Percentiles rank a stretch among this genome's conserved stretches.
Evolutionary conservation across 2,888 invertebrate genomes (phyloP).

Genomic region (Ethmia dodecea): DNA sequence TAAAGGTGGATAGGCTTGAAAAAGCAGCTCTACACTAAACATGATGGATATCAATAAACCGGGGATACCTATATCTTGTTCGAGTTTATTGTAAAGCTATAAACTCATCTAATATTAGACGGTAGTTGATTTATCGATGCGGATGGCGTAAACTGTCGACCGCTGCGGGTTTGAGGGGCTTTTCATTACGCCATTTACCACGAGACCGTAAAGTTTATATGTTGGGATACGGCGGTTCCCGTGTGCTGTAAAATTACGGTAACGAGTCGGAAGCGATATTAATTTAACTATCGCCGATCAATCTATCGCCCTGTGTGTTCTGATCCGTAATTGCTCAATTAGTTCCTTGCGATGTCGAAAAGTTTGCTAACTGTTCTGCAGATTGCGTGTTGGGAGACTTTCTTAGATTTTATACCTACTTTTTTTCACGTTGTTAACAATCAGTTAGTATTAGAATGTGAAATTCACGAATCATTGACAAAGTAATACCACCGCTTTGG

Average conservation of each 20-base stretch:
- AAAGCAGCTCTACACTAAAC: background rate
- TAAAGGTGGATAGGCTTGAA: background rate
- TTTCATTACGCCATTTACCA: slow-evolving; percentile 43
- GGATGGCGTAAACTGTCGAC: slow-evolving; percentile 23
- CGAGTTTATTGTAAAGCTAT: slow-evolving; percentile 4
- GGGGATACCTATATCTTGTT: background rate
- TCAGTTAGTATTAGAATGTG: no score
- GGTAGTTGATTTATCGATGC: slow-evolving; percentile 26
- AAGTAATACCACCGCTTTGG: no score
- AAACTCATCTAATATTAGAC: slow-evolving; percentile 19
- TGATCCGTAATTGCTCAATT: slow-evolving; percentile 1
- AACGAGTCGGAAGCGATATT: slow-evolving; percentile 25
- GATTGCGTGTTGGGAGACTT: no score
- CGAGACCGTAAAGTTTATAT: slow-evolving; percentile 44
- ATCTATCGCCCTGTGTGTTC: slow-evolving; percentile 15
- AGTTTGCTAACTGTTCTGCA: no score
- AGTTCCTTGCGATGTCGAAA: no score
- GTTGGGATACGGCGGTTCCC: slow-evolving; percentile 22
- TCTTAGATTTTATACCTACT: no score
- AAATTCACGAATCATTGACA: no score
- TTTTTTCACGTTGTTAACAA: no score
- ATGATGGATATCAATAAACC: background rate
- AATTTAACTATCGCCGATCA: slow-evolving; percentile 26
- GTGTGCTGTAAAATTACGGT: slow-evolving; percentile 29
- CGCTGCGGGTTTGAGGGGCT: slow-evolving; percentile 27